Percentiles rank a stretch among this genome's conserved stretches.
phyloP scores from a whole-genome alignment of 2,888 invertebrate species.

The Cheilosia scutellata region DNA sequence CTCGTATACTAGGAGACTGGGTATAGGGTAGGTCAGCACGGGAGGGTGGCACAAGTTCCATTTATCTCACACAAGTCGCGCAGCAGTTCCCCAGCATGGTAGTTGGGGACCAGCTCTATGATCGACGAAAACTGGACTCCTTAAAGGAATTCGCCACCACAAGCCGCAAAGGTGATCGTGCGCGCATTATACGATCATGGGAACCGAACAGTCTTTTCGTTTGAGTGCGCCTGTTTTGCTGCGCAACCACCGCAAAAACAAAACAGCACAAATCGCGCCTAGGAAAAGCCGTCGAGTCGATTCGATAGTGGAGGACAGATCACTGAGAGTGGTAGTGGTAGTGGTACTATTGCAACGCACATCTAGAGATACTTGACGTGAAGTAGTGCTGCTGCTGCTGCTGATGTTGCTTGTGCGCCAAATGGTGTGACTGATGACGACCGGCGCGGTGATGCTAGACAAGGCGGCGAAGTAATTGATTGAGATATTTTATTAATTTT shows the following conservation, averaged over 20 bases:
- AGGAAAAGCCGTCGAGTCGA: not conserved
- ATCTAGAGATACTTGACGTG: conserved; percentile 50
- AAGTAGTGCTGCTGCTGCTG: conserved; percentile 32
- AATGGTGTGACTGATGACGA: conserved; percentile 9
- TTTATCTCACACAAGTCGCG: conserved; percentile 36
- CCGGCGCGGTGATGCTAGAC: conserved; percentile 53
- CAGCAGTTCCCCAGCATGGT: not conserved
- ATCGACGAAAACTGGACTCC: conserved; percentile 58
- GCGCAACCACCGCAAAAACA: conserved; percentile 16
- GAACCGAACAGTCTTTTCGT: conserved; percentile 60
- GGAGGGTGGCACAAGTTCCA: conserved; percentile 48
- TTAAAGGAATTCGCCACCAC: conserved; percentile 55
- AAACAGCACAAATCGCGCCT: not conserved
- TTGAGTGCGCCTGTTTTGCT: conserved; percentile 33
- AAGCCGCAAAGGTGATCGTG: conserved; percentile 53
- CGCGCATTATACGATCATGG: conserved; percentile 67
- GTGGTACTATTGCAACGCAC: conserved; percentile 45
- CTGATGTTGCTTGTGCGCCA: conserved; percentile 4
- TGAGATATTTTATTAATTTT: conserved; percentile 75
- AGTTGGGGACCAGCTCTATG: not conserved
- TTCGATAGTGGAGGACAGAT: not conserved
- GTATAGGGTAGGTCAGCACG: conserved; percentile 17
- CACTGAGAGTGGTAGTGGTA: conserved; percentile 24
- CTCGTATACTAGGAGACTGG: not conserved
- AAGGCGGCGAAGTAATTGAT: conserved; percentile 77